Evolutionary conservation across 1,140 invertebrate species (phyloP), one percentile per base, ranked within the genome.

Genomic region (Bombus cullumanus): DNA sequence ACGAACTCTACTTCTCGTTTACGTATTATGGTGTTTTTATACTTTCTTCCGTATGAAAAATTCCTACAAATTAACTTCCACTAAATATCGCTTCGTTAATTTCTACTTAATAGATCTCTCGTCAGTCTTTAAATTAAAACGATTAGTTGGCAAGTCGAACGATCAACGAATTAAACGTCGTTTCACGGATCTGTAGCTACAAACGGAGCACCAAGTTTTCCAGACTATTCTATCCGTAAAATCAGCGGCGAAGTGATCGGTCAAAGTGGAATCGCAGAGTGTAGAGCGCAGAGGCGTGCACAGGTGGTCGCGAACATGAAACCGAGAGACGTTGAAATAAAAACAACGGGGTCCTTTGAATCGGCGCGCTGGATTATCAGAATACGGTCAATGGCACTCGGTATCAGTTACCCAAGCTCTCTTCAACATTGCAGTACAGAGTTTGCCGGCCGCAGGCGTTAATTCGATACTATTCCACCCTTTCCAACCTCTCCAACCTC

Each of bases 281-380:
- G 81, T 22, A 66, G 59, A 75, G 80, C 25, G 86, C 39, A 53
- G 59, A 75, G 80, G 86, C 22, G 78, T 68, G 73, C 77, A 74
- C 64, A 83, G 81, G 82, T 84, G 82, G 75, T 77, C 75, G 71
- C 76, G 69, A 89, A 79, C 53, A 47, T 39, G 71, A 83, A 77
- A 72, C 47, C 43, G 62, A 28, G 28, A 18, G 39, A 64, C 71
- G 41, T 39, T 28, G 78, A 69, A 81, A 80, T 78, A 88, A 85
- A 86, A 86, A 90, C 82, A 77, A 68, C 47, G 62, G 53, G 77
- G 81, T 85, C 79, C 88, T 89, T 89, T 86, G 90, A 91, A 88
- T 86, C 87, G 80, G 53, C 59, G 77, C 41, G 47, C n/a, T 3
- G 64, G 86, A 81, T 89, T 85, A 89, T 90, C 86, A 83, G 78